These are phyloP conservation scores for Ommatoiulus sabulosus DNA, from an alignment of 2,888 invertebrate species.

Conservation along the genomic window DNA sequence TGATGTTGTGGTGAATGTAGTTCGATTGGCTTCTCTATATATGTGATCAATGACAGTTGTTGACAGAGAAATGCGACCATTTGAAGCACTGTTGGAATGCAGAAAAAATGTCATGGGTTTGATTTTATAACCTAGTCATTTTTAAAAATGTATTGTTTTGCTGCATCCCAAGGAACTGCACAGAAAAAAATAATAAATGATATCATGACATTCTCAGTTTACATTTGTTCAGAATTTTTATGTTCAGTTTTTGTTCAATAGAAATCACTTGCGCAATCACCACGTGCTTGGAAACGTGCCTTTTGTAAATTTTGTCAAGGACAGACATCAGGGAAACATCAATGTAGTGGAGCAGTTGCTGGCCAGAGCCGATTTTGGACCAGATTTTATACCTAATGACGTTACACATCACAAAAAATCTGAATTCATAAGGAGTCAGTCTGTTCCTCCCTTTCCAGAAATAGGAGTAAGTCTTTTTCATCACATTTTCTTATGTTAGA, in stretches of 20 bases:
- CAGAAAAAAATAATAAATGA: too few species aligned
- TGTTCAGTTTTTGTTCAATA: background rate
- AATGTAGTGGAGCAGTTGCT: background rate
- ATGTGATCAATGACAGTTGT: too few species aligned
- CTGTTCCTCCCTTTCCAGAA: background rate
- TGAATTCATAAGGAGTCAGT: background rate
- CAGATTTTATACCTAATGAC: background rate
- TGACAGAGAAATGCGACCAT: too few species aligned
- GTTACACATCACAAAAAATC: slow-evolving; percentile 13
- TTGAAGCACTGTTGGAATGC: too few species aligned
- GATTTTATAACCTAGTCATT: too few species aligned
- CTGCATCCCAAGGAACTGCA: too few species aligned
- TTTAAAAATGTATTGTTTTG: too few species aligned
- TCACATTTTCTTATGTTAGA: background rate
- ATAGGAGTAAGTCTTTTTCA: slow-evolving; percentile 3
- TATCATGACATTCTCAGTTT: too few species aligned
- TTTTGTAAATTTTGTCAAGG: slow-evolving; percentile 12
- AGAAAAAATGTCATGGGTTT: background rate
- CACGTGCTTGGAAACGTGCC: slow-evolving; percentile 49
- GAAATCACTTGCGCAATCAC: background rate
- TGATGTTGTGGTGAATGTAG: too few species aligned
- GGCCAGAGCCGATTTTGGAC: slow-evolving; percentile 47
- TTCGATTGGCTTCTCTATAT: too few species aligned
- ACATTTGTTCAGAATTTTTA: too few species aligned
- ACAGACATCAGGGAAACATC: background rate